phyloP scores from a whole-genome alignment of 2,113 vertebrate genomes.

The Cromileptes altivelis region DNA sequence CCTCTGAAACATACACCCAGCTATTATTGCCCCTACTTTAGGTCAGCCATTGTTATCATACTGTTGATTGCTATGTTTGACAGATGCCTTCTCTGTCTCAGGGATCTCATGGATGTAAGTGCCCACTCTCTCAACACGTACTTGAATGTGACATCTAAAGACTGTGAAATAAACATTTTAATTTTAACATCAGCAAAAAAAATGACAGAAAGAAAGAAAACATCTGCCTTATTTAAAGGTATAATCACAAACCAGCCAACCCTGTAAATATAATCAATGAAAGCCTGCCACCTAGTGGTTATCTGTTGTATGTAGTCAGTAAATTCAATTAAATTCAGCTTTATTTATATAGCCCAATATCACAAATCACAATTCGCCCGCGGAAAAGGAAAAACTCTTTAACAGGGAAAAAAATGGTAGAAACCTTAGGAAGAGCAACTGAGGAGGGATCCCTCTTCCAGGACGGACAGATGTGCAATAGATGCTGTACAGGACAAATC shows the following conservation, averaged over 20 bases:
- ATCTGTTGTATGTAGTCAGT: neutral
- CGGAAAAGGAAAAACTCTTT: no score
- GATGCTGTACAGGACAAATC: no score
- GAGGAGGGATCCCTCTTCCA: no score
- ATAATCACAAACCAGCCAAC: neutral
- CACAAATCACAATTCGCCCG: no score
- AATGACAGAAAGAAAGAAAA: no score
- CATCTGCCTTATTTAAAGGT: no score
- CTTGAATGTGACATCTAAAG: neutral
- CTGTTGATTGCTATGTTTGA: neutral
- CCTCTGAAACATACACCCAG: neutral
- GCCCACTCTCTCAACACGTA: neutral
- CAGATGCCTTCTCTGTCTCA: neutral
- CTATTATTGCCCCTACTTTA: neutral
- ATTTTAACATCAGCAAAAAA: neutral
- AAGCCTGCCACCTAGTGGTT: slow-evolving; percentile 77
- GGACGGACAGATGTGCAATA: no score
- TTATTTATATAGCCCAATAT: no score
- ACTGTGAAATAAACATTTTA: neutral
- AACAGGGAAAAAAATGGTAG: no score
- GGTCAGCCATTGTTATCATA: slow-evolving; percentile 3
- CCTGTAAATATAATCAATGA: slow-evolving; percentile 15
- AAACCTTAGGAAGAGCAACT: no score
- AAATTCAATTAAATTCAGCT: no score
- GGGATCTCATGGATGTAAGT: neutral